phyloP scores from a whole-genome alignment of 2,888 invertebrate species.

The Xestia xanthographa region DNA sequence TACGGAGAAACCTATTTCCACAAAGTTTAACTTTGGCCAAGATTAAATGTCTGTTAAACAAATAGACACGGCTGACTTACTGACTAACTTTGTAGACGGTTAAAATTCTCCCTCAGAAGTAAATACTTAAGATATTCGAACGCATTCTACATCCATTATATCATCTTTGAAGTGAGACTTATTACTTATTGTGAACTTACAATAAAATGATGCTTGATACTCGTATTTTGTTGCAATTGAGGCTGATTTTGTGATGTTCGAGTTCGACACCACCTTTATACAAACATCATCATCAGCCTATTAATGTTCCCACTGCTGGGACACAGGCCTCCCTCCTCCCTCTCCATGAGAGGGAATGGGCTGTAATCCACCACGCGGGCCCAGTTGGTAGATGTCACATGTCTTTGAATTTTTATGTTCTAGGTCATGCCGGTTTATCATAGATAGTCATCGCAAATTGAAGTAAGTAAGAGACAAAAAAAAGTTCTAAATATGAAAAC shows the following conservation, averaged over 20 bases:
- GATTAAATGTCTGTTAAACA: slow-evolving; percentile 11
- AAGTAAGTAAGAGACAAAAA: background rate
- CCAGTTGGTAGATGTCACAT: too few relatives aligned
- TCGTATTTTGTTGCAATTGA: background rate
- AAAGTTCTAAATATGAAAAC: background rate
- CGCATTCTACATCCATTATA: background rate
- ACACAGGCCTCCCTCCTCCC: too few relatives aligned
- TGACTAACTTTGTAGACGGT: slow-evolving; percentile 9
- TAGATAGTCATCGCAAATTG: background rate
- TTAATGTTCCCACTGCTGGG: too few relatives aligned
- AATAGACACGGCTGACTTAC: slow-evolving; percentile 16
- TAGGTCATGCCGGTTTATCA: too few relatives aligned
- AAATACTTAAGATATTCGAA: background rate
- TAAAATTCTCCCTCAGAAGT: background rate
- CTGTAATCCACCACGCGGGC: too few relatives aligned
- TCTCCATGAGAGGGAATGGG: too few relatives aligned
- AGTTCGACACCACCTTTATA: background rate
- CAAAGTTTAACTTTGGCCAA: background rate
- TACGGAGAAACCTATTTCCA: background rate
- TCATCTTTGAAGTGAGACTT: background rate
- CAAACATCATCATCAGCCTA: too few relatives aligned
- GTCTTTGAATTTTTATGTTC: too few relatives aligned
- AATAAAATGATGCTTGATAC: background rate
- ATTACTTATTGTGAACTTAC: background rate
- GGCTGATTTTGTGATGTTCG: background rate